phyloP scores from a whole-genome alignment of 2,888 invertebrate species.

The Sminthurides aquaticus region DNA sequence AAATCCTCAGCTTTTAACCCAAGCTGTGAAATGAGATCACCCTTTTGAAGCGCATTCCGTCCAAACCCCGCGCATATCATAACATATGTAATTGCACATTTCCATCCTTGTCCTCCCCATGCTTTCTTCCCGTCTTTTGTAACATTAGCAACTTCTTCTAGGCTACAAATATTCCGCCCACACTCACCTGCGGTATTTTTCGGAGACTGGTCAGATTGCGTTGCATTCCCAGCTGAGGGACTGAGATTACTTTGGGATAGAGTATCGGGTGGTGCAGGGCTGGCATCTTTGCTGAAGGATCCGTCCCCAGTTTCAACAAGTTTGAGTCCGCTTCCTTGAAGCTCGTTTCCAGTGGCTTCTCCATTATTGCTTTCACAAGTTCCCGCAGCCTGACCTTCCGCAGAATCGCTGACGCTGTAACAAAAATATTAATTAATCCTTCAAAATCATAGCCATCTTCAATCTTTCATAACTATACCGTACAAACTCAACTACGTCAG shows the following conservation, averaged over 20 bases:
- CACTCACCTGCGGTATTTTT: not conserved
- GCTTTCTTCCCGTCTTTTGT: no score
- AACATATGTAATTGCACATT: no score
- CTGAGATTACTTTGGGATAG: not conserved
- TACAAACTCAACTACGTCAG: not conserved
- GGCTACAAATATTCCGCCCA: no score
- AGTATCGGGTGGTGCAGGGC: not conserved
- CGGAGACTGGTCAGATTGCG: not conserved
- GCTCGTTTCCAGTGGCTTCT: not conserved
- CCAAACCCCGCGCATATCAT: no score
- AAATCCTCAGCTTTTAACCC: no score
- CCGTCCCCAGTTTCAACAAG: not conserved
- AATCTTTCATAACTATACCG: not conserved
- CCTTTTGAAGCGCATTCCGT: no score
- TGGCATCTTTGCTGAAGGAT: slow-evolving; percentile 2
- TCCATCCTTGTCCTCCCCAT: no score
- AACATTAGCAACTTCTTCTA: no score
- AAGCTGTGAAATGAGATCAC: no score
- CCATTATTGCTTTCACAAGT: not conserved
- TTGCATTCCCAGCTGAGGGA: not conserved
- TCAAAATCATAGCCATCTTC: not conserved
- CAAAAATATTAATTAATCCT: not conserved
- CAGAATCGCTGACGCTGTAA: slow-evolving; percentile 2
- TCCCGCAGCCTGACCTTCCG: not conserved
- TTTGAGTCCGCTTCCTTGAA: not conserved